These are phyloP conservation scores for Notolabrus celidotus DNA, from an alignment of 2,797 vertebrate genomes.

Conservation along the genomic window DNA sequence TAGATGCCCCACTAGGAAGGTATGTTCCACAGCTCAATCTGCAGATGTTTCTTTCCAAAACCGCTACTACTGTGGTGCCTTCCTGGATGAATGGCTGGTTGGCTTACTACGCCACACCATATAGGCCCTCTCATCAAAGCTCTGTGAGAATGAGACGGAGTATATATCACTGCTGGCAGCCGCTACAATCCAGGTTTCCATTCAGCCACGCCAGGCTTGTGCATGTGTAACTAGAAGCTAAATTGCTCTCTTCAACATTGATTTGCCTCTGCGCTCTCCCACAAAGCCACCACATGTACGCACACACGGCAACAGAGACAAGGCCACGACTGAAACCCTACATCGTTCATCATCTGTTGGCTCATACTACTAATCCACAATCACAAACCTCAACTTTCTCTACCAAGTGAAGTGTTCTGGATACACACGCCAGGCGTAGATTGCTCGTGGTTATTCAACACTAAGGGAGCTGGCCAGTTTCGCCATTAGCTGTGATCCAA, in stretches of 20 bases:
- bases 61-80: slow-evolving; percentile 69
- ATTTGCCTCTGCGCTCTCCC: slow-evolving; percentile 70
- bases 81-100: slow-evolving; percentile 62
- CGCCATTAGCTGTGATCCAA: slow-evolving; percentile 54
- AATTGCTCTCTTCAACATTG: slow-evolving; percentile 73
- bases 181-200: slow-evolving; percentile 61
- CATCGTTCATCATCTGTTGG: slow-evolving; percentile 79
- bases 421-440: slow-evolving; percentile 66
- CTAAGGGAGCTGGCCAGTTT: slow-evolving; percentile 46
- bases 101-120: slow-evolving; percentile 51
- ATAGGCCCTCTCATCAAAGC: slow-evolving; percentile 69
- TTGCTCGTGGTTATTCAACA: slow-evolving; percentile 61
- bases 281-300: slow-evolving; percentile 69
- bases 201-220: slow-evolving; percentile 62
- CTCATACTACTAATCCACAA: slow-evolving; percentile 70
- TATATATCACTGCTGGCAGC: slow-evolving; percentile 61
- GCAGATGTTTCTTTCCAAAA: slow-evolving; percentile 72
- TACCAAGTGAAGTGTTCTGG: slow-evolving; percentile 66
- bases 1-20: slow-evolving; percentile 65
- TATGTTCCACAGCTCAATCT: slow-evolving; percentile 76
- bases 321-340: slow-evolving; percentile 67
- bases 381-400: slow-evolving; percentile 73
- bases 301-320: slow-evolving; percentile 45
- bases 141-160: slow-evolving; percentile 63
- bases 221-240: slow-evolving; percentile 71